Conservation (phyloP, 1,140 invertebrate genomes). For the Andrena cerasifolii region DNA sequence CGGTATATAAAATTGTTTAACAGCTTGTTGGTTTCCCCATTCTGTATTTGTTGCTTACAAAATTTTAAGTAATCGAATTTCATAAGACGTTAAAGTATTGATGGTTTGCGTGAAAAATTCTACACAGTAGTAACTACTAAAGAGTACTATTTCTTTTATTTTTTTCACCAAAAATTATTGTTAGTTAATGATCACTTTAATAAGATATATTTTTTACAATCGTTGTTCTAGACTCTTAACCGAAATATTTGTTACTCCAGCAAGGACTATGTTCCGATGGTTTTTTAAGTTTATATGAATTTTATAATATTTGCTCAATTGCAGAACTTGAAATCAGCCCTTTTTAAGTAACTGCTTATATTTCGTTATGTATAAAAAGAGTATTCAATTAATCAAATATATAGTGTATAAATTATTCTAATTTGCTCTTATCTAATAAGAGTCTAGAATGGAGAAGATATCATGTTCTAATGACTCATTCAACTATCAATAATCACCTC, state of each 20-base stretch:
- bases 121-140: slow-evolving; percentile 34
- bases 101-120: slow-evolving; percentile 48
- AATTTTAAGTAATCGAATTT: slow-evolving; percentile 48
- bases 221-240: slow-evolving; percentile 31
- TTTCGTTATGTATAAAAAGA: not conserved
- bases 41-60: slow-evolving; percentile 39
- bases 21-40: slow-evolving; percentile 10
- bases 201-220: slow-evolving; percentile 27
- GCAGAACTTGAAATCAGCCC: not conserved
- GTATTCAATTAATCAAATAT: not conserved
- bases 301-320: not conserved
- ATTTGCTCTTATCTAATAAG: not conserved
- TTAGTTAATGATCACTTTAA: slow-evolving; percentile 21
- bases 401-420: not conserved
- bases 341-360: not conserved
- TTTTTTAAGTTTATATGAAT: not conserved
- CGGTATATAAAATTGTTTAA: slow-evolving; percentile 9
- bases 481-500: slow-evolving; percentile 2
- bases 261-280: not conserved
- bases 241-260: not conserved
- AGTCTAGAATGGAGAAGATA: slow-evolving; percentile 28
- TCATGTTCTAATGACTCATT: not conserved
- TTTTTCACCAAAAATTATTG: slow-evolving; percentile 30
- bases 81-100: slow-evolving; percentile 50
- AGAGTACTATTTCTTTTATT: slow-evolving; percentile 25